phyloP scores from a whole-genome alignment of 2,888 invertebrate species.

The Rhingia campestris region DNA sequence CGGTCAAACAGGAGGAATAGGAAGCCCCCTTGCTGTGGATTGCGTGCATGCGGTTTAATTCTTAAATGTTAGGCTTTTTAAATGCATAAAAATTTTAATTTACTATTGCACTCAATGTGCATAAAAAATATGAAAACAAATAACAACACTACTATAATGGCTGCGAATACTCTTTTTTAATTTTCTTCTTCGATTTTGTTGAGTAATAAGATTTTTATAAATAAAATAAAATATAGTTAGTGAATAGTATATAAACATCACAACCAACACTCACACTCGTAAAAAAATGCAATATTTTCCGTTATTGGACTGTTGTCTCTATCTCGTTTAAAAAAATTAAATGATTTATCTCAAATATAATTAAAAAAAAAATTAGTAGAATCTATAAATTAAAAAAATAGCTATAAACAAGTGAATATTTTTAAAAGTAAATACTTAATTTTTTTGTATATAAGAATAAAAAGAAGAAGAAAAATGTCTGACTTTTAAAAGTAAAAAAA shows the following conservation, averaged over 20 bases:
- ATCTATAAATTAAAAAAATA: slow-evolving; percentile 34
- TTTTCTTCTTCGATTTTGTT: slow-evolving; percentile 32
- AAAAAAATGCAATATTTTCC: slow-evolving; percentile 63
- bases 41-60: slow-evolving; percentile 53
- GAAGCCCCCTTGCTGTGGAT: slow-evolving; percentile 34
- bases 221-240: slow-evolving; percentile 43
- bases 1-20: not conserved
- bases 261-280: slow-evolving; percentile 55
- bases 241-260: slow-evolving; percentile 62
- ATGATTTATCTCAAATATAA: slow-evolving; percentile 39
- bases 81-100: slow-evolving; percentile 59
- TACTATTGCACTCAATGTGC: slow-evolving; percentile 58
- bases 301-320: slow-evolving; percentile 55
- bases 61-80: slow-evolving; percentile 60
- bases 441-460: slow-evolving; percentile 57
- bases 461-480: slow-evolving; percentile 46
- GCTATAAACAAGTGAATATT: slow-evolving; percentile 59
- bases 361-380: slow-evolving; percentile 41
- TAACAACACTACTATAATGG: slow-evolving; percentile 60
- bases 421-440: slow-evolving; percentile 47
- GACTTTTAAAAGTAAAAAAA: slow-evolving; percentile 42
- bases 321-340: slow-evolving; percentile 39
- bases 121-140: slow-evolving; percentile 44
- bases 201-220: slow-evolving; percentile 60
- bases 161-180: slow-evolving; percentile 65